Evolutionary conservation across 37 sponge, comb jelly and placozoan species (phyloP).

Genomic region (Chondrilla cf. caribensis): DNA sequence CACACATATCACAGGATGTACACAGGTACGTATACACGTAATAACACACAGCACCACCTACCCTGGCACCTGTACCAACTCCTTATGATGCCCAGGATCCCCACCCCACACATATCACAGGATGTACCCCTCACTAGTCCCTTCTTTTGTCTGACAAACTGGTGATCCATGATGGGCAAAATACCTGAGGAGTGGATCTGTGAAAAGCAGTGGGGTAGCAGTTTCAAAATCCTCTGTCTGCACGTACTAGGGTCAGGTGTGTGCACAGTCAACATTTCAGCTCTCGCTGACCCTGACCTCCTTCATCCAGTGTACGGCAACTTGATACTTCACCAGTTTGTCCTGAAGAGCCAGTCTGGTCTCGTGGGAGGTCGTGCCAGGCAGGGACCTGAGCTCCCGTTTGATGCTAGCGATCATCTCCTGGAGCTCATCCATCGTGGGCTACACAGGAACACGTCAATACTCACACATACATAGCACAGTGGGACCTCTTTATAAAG

Average conservation of each 20-base stretch:
- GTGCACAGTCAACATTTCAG: too few relatives aligned
- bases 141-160: constrained; percentile 36
- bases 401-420: constrained; percentile 36
- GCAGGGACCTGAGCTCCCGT: constrained; percentile 16
- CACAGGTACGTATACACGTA: background rate
- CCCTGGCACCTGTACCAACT: constrained; percentile 54
- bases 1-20: constrained; percentile 54
- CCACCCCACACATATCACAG: constrained; percentile 61
- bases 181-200: background rate
- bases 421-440: constrained; percentile 25
- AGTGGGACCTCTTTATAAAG: too few relatives aligned
- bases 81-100: constrained; percentile 36
- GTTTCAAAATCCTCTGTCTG: too few relatives aligned
- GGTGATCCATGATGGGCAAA: constrained; percentile 49
- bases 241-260: too few relatives aligned
- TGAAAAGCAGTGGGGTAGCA: too few relatives aligned
- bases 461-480: background rate
- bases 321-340: constrained; percentile 48
- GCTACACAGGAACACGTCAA: constrained; percentile 9
- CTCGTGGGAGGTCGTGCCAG: background rate
- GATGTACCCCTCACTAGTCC: background rate
- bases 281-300: too few relatives aligned
- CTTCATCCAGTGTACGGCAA: constrained; percentile 44
- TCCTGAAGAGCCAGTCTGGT: constrained; percentile 6
- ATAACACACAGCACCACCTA: background rate